Conservation (phyloP, 30 jellyfish, hydroid and myxozoan species). For the Haliclystus octoradiatus region DNA sequence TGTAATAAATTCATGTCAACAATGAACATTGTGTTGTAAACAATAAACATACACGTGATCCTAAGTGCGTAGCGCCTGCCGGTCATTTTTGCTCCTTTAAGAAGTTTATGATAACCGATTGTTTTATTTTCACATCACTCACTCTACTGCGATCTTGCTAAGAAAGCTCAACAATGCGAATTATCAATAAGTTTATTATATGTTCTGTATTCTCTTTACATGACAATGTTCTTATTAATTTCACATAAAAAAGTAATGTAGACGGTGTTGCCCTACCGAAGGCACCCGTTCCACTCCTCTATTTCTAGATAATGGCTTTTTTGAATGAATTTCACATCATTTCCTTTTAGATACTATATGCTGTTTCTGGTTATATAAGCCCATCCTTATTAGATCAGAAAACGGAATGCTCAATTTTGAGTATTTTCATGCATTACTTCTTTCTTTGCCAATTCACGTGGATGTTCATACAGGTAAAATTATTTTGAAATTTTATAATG, state of each 20-base stretch:
- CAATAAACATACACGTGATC: no score
- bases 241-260: no score
- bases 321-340: no score
- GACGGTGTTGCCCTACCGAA: no score
- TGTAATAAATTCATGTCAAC: no score
- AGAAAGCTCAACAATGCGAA: background rate
- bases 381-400: constrained; percentile 41
- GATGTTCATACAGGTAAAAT: constrained; percentile 80
- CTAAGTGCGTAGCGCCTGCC: no score
- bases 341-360: constrained; percentile 46
- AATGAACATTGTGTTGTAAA: no score
- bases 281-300: no score
- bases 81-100: no score
- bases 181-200: background rate
- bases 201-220: background rate
- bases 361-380: constrained; percentile 76
- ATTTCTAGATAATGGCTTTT: no score
- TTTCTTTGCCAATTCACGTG: constrained; percentile 76
- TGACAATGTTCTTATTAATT: background rate
- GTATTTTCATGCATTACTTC: constrained; percentile 61
- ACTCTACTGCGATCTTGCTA: background rate
- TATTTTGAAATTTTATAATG: background rate
- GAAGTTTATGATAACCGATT: no score
- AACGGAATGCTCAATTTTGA: constrained; percentile 49
- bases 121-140: no score